Base-by-base conservation (phyloP, 2,888 invertebrate species). In the Agrilus cyanescens region DNA sequence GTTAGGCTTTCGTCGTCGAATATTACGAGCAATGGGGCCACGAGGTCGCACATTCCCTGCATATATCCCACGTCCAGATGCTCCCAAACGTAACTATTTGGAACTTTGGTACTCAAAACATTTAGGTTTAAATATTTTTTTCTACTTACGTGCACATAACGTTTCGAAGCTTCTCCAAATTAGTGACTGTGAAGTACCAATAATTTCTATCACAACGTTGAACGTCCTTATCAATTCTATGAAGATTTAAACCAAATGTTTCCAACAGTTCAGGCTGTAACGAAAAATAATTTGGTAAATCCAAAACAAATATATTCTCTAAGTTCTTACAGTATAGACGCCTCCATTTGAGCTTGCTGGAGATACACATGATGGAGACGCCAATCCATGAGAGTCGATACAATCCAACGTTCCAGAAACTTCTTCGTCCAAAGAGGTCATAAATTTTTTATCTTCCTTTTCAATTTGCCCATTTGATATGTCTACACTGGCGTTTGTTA, bases 41-140 rank as follows among this genome's bases (percentile, higher is more conserved):
- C 89, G 46, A 96, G 72, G 68, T 95, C 95, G 65, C 95, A 95
- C 95, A 95, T 96, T 55, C 95, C 95, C 66, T 95, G 95, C 76
- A 95, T 89, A 69, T 96, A 96, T 10, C 95, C 95, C 31, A 84
- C 78, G 38, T 94, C 91, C 52, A 96, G 68, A 62, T 95, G 88
- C 61, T 94, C 88, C 90, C 94, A 95, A 3, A 96, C 94, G 66
- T 91, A 95, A n/a, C 89, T 90, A 56, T 2, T 60, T 48, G n/a
- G 46, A 40, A 45, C 40, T 36, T 29, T 31, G 34, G 18, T 25
- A 3, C 20, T 16, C n/a, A 43, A 25, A 13, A 16, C n/a, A n/a
- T n/a, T n/a, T n/a, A n/a, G n/a, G n/a, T n/a, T n/a, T 20, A 32
- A 2, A 40, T 41, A 38, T 38, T 33, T 25, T 38, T 37, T 31